Conservation (phyloP, 2,888 invertebrate species). For the Drosophila tripunctata region DNA sequence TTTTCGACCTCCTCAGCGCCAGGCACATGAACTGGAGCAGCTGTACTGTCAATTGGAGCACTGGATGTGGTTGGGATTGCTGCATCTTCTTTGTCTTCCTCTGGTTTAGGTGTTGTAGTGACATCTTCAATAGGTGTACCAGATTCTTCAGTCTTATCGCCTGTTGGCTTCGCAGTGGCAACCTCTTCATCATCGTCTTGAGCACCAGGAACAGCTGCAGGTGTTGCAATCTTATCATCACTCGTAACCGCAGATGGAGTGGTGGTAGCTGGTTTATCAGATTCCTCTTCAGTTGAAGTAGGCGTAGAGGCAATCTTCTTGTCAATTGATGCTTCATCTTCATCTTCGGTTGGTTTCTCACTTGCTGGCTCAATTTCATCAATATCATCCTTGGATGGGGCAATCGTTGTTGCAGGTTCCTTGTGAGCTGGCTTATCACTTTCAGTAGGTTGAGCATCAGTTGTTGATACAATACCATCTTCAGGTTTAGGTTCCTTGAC, state of each 20-base stretch:
- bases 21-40: constrained; percentile 30
- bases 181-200: constrained; percentile 56
- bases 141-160: constrained; percentile 43
- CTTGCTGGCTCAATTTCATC: constrained; percentile 35
- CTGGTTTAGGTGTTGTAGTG: constrained; percentile 35
- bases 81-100: constrained; percentile 32
- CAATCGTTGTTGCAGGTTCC: constrained; percentile 24
- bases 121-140: constrained; percentile 4
- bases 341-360: constrained; percentile 32
- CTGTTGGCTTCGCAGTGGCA: constrained; percentile 18
- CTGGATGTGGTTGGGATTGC: constrained; percentile 33
- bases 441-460: constrained; percentile 18
- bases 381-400: constrained; percentile 33
- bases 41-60: constrained; percentile 38
- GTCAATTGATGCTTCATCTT: constrained; percentile 31
- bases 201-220: constrained; percentile 16
- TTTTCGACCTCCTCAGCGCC: constrained; percentile 42
- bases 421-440: constrained; percentile 27
- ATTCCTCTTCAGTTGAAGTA: constrained; percentile 27
- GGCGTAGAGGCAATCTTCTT: constrained; percentile 19
- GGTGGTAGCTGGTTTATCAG: constrained; percentile 24
- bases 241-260: constrained; percentile 12
- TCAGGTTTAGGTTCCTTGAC: constrained; percentile 35
- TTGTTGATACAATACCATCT: constrained; percentile 26
- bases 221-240: constrained; percentile 24